A percentile compares a stretch with the other conserved stretches of the same genome.
These are phyloP conservation scores for Sturmia bella DNA, from an alignment of 2,888 invertebrate genomes.

Conservation along the genomic window DNA sequence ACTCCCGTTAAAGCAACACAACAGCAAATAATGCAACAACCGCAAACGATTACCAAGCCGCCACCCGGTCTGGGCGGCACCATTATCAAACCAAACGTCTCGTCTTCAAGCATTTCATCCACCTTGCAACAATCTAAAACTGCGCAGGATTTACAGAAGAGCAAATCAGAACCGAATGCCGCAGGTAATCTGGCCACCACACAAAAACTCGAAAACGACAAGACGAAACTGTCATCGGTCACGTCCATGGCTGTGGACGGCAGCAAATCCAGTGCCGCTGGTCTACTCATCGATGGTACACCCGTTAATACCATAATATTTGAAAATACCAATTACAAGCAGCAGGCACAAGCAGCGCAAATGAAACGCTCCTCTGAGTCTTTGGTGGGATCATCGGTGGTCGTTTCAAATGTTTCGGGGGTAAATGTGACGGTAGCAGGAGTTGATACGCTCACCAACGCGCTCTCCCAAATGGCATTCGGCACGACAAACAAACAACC, in stretches of 20 bases:
- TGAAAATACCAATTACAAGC: constrained; percentile 95
- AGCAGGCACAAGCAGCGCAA: constrained; percentile 77
- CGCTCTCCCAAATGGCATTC: constrained; percentile 87
- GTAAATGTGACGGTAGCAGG: constrained; percentile 73
- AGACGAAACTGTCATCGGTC: constrained; percentile 58
- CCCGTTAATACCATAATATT: constrained; percentile 95
- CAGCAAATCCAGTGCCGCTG: constrained; percentile 64
- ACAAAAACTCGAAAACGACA: constrained; percentile 64
- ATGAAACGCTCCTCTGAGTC: constrained; percentile 72
- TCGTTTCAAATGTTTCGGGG: constrained; percentile 73
- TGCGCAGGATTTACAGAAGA: constrained; percentile 81
- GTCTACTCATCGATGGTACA: constrained; percentile 88
- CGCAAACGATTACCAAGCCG: constrained; percentile 72
- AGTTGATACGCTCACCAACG: constrained; percentile 82
- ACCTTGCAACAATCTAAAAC: constrained; percentile 35
- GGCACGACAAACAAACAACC: constrained; percentile 70
- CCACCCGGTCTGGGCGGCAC: constrained; percentile 74
- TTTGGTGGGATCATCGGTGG: constrained; percentile 58
- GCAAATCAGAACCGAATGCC: constrained; percentile 69
- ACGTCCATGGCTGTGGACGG: constrained; percentile 35
- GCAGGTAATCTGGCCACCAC: constrained; percentile 56
- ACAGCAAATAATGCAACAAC: constrained; percentile 41
- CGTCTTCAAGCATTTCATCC: constrained; percentile 74
- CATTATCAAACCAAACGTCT: constrained; percentile 80
- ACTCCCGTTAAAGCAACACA: constrained; percentile 57